Evolutionary conservation across 2,797 vertebrate genomes (phyloP), one percentile per base, ranked within the genome.

Genomic region (Petrocephalus schoutedeni): DNA sequence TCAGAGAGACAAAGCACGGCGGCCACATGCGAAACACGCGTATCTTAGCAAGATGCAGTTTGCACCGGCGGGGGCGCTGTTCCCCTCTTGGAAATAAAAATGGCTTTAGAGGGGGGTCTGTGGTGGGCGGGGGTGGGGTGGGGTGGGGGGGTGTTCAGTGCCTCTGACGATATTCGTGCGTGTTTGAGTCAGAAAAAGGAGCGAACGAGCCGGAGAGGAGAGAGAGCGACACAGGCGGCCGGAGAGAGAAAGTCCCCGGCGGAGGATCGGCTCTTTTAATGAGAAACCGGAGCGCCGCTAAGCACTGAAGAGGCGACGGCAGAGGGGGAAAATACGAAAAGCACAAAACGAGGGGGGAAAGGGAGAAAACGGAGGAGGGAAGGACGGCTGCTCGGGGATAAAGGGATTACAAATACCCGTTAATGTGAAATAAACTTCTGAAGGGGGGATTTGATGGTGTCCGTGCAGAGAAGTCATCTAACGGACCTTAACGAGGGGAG

Each of bases 391-490:
- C 23, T 21, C 58, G 10, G 59, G 90, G 82, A 85, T 88, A 67
- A 85, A 56, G 21, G 87, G 93, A 93, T 93, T 92, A 92, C 91
- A 51, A 91, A 87, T 89, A 90, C 16, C 87, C 45, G 88, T 90
- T 87, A 74, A 56, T 82, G 88, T 54, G 77, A 59, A 89, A 71
- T 64, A 80, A 89, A 88, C 90, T 91, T 21, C 89, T 90, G 2
- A 90, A 91, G 67, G 91, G 88, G 92, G 91, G 93, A 90, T 92
- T 93, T 94, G 94, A 95, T 93, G 94, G 92, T 94, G 92, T 93
- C 90, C 92, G 89, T 90, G 87, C 89, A 89, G 91, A 90, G 87
- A 53, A 90, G 90, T 92, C 87, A 88, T 87, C 87, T 91, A 85
- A 88, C 90, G 88, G 90, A 92, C 88, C 89, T 91, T 92, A 92